These are phyloP conservation scores for Melanargia galathea DNA, from an alignment of 2,888 invertebrate genomes.

Conservation along the genomic window DNA sequence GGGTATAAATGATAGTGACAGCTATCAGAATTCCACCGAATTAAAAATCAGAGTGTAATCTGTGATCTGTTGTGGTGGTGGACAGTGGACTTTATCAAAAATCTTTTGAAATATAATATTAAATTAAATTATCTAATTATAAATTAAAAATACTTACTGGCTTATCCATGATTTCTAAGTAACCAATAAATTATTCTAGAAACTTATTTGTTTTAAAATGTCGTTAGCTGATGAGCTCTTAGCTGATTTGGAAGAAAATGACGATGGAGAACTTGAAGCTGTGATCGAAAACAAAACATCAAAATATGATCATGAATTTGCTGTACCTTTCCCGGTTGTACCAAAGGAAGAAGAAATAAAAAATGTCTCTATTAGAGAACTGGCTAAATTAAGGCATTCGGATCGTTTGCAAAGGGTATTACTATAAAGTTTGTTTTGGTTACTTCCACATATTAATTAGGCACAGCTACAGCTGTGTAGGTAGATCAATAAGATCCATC, in stretches of 20 bases:
- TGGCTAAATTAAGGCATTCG: conserved; percentile 95
- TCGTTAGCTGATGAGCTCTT: conserved; percentile 98
- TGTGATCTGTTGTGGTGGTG: too few relatives aligned
- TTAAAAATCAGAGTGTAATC: too few relatives aligned
- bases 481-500: too few relatives aligned
- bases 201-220: conserved; percentile 84
- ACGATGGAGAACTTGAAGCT: conserved; percentile 86
- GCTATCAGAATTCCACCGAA: too few relatives aligned
- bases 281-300: conserved; percentile 77
- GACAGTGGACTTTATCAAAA: too few relatives aligned
- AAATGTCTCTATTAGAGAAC: conserved; percentile 89
- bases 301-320: conserved; percentile 67
- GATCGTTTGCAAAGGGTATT: conserved; percentile 84
- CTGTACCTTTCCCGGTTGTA: conserved; percentile 75
- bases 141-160: too few relatives aligned
- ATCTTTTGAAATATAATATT: too few relatives aligned
- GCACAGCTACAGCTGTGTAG: too few relatives aligned
- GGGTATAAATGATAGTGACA: too few relatives aligned
- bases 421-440: neutral
- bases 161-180: too few relatives aligned
- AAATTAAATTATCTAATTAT: too few relatives aligned
- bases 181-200: too few relatives aligned
- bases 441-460: neutral
- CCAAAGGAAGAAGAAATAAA: conserved; percentile 85
- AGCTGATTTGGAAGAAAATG: conserved; percentile 98